Base-by-base conservation (phyloP, 2,797 vertebrate species). In the Arremon brunneinucha region DNA sequence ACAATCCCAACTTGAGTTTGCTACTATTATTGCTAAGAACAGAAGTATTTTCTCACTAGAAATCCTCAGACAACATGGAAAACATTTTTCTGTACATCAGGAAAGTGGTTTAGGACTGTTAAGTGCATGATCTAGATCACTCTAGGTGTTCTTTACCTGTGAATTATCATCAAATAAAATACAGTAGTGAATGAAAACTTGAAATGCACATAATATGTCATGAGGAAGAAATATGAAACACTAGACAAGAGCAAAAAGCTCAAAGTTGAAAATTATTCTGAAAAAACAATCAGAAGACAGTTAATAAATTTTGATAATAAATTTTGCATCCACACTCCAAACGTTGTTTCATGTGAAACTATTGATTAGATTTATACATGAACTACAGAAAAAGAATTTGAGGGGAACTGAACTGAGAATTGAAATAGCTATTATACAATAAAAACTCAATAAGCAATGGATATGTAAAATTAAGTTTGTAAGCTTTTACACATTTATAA, bases 91-190 rank as follows among this genome's bases (percentile, higher is more conserved):
- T 70, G 44, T 47, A 52, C 17, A 84, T 28, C 15, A 20, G 34
- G 79, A 84, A 82, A 75, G 75, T 60, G 27, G 30, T 88, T 94
- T 68, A 94, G 92, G 94, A 94, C 23, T 72, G 52, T 81, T 77
- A 94, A 74, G 53, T 15, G 9, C n/a, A 62, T 14, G 59, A 74
- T 57, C 79, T 67, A 70, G 52, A 70, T 63, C 37, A 78, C 41
- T 53, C 49, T 81, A 68, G 2, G 28, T 43, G 34, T 64, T 82
- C 34, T 65, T 71, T 18, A 75, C 39, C 32, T 64, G 56, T 44
- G 69, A 91, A 79, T 83, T 94, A 84, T 71, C 68, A 83, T 55
- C 24, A 74, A 81, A 83, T 55, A 47, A 86, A 94, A 87, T 19
- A 86, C 12, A 76, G 50, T 46, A 91, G 53, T 49, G 46, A 62